Conservation (phyloP, 2,797 vertebrate genomes). For the Champsocephalus gunnari region DNA sequence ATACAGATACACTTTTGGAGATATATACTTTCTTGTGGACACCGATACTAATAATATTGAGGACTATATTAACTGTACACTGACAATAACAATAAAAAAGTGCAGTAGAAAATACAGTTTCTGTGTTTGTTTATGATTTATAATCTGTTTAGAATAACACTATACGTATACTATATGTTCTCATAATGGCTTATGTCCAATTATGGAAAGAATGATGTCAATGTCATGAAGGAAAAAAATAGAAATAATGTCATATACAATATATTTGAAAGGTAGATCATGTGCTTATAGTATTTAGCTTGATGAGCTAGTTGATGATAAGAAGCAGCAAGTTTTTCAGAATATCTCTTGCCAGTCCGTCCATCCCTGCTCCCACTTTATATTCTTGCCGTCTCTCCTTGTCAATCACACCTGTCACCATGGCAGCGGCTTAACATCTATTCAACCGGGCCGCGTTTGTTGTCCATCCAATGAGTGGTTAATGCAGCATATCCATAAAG, state of each 20-base stretch:
- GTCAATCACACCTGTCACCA: constrained; percentile 36
- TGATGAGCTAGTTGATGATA: constrained; percentile 62
- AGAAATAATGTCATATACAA: constrained; percentile 64
- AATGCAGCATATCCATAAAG: constrained; percentile 66
- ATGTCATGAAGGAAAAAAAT: constrained; percentile 73
- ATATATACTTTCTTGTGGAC: constrained; percentile 53
- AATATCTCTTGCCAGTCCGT: constrained; percentile 16
- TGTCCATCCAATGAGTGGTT: constrained; percentile 57
- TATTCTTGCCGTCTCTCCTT: constrained; percentile 27
- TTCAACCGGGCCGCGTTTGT: constrained; percentile 34
- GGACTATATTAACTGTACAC: constrained; percentile 65
- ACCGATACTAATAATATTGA: constrained; percentile 31
- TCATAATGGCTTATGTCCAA: constrained; percentile 79
- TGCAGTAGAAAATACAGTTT: constrained; percentile 84
- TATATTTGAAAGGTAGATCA: constrained; percentile 80
- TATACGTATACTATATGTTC: constrained; percentile 71
- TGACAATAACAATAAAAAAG: constrained; percentile 73
- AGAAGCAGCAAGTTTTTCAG: constrained; percentile 66
- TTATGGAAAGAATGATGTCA: constrained; percentile 74
- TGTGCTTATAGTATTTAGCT: constrained; percentile 78
- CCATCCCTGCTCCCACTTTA: constrained; percentile 34
- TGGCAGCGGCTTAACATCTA: constrained; percentile 32
- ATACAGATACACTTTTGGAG: constrained; percentile 30
- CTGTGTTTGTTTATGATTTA: constrained; percentile 70
- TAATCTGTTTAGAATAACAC: constrained; percentile 76